A percentile compares a stretch with the other conserved stretches of the same genome.
phyloP scores from a whole-genome alignment of 2,888 invertebrate genomes.

The Pachymerium ferrugineum region DNA sequence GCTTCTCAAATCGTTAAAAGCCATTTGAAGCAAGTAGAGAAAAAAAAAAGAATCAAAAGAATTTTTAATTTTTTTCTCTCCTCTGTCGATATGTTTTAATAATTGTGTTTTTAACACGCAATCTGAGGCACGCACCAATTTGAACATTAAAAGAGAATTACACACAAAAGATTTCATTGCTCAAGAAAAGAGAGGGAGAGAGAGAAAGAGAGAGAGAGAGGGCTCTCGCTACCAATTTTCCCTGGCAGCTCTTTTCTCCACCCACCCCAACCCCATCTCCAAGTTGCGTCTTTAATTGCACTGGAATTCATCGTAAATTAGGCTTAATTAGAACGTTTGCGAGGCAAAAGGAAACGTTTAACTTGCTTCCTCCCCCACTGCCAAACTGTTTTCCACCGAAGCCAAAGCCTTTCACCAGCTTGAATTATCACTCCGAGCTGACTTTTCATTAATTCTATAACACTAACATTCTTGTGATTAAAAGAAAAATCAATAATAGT shows the following conservation, averaged over 20 bases:
- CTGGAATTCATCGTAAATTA: slow-evolving; percentile 27
- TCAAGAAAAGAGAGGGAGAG: background rate
- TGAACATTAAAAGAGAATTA: background rate
- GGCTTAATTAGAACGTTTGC: slow-evolving; percentile 27
- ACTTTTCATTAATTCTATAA: background rate
- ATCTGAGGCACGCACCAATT: background rate
- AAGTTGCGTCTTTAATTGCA: background rate
- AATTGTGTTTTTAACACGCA: background rate
- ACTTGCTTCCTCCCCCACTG: slow-evolving; percentile 5
- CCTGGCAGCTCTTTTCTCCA: background rate
- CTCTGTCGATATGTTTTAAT: background rate
- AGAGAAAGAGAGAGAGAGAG: too few species aligned
- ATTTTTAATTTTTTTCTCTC: background rate
- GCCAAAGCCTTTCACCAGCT: background rate
- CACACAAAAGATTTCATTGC: background rate
- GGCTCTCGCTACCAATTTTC: too few species aligned
- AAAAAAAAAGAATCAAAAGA: too few species aligned
- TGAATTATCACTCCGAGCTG: background rate
- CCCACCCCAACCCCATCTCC: background rate
- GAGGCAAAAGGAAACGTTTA: slow-evolving; percentile 7
- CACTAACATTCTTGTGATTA: background rate
- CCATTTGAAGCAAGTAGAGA: background rate
- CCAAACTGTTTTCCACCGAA: background rate
- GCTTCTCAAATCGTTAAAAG: too few species aligned
- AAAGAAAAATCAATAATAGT: background rate